Base-by-base conservation (phyloP, 1,140 invertebrate genomes). In the Globodera ellingtonae region DNA sequence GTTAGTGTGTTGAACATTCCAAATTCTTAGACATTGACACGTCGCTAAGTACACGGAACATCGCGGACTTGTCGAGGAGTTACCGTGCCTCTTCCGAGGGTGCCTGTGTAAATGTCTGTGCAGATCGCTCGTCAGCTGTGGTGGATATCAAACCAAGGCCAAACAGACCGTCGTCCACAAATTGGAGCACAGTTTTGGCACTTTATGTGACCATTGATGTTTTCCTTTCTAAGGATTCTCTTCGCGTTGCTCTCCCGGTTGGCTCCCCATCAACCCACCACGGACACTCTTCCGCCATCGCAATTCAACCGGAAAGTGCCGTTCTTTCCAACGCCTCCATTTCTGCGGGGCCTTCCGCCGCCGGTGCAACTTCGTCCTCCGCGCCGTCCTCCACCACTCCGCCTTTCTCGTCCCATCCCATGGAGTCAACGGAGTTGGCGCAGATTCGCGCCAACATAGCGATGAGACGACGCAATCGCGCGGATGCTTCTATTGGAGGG, bases 21-120 rank as follows among this genome's bases (percentile, higher is more conserved):
- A 75, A 44, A 48, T 6, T 76, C 18, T 59, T 35, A 77, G 75
- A 77, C 69, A 48, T 77, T 15, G 75, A 69, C 47, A 52, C 52
- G 1, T 59, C 75, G 47, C 47, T 62, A n/a, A 67, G 24, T 46
- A 3, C 75, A n/a, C 24, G 48, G 9, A 67, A 66, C 47, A 44
- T 67, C 13, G 59, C 75, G 7, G 76, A 78, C 13, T 5, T 44
- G 46, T 65, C 75, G 52, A 15, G 79, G 15, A 59, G 44, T 24
- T 62, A 77, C 44, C 79, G 79, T 46, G 79, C 79, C 9, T 73
- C 79, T 7, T 78, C 73, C 15, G 79, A 80, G 74, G 79, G 79
- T 4, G 66, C 67, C 9, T 65, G n/a, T 15, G 47, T 10, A 13
- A 46, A 59, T 8, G n/a, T 6, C 7, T n/a, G n/a, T 7, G 66